These are phyloP conservation scores for Mechanitis mazaeus DNA, from an alignment of 2,888 invertebrate species.

Conservation along the genomic window DNA sequence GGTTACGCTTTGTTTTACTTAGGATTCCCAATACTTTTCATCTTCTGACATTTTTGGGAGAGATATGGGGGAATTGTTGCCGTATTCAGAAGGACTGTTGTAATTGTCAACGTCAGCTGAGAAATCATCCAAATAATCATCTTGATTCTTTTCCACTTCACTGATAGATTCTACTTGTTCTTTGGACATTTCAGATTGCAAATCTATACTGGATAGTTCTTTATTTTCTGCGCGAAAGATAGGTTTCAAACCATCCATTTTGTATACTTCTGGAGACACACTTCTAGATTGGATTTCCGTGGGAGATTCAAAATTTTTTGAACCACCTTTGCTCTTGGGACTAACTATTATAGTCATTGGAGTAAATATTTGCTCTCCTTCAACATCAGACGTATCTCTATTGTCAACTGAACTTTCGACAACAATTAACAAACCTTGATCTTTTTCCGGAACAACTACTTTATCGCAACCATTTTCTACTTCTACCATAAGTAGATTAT, in stretches of 20 bases:
- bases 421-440: conserved; percentile 39
- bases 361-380: conserved; percentile 31
- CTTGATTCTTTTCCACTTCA: conserved; percentile 35
- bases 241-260: conserved; percentile 43
- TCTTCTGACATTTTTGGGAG: conserved; percentile 51
- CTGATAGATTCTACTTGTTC: conserved; percentile 34
- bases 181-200: conserved; percentile 38
- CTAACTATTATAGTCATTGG: conserved; percentile 51
- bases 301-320: neutral
- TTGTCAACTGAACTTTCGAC: conserved; percentile 39
- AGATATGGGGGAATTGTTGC: conserved; percentile 48
- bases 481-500: conserved; percentile 45
- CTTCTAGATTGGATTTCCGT: neutral
- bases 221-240: conserved; percentile 40
- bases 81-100: conserved; percentile 45
- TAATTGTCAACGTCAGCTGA: conserved; percentile 57
- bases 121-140: conserved; percentile 50
- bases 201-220: conserved; percentile 39
- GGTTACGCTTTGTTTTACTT: conserved; percentile 44
- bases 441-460: conserved; percentile 32
- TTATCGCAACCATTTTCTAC: conserved; percentile 42
- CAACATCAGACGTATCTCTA: conserved; percentile 8
- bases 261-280: conserved; percentile 33
- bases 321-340: conserved; percentile 37
- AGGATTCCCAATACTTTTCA: conserved; percentile 60